Evolutionary conservation across 2,113 vertebrate genomes (phyloP), one percentile per base, ranked within the genome.

Genomic region (Australoheros scitulus): DNA sequence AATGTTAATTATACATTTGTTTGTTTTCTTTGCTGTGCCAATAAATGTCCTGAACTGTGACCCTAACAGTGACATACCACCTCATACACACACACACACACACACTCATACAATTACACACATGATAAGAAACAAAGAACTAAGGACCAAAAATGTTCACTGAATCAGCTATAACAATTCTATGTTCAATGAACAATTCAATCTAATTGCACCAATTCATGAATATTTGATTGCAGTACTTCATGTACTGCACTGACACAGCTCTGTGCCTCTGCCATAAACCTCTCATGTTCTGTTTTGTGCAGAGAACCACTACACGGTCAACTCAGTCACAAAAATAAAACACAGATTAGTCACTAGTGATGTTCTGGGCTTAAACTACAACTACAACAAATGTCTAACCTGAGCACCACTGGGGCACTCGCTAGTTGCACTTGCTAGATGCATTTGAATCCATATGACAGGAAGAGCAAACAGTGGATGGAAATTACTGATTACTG

Each of bases 171-270:
- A 50, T 20, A 70, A n/a, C 41, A 29, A 43, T 50, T 70, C 0
- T 17, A 63, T 63, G 20, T 38, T 17, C 60, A 61, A 68, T 47
- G 15, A 1, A 22, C 64, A 50, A 68, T 29, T 68, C 1, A 2
- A 47, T 50, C 0, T 68, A 70, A 70, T 32, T 0, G 15, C 65
- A 20, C 65, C 7, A 52, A 52, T 70, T 70, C 65, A 70, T 13
- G 2, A 70, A 52, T 70, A 70, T 52, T 70, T 70, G 24, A 70
- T 70, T 70, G 65, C 6, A 52, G 24, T 70, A 65, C 82, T 82
- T 77, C 76, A 76, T 70, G 68, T 81, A 70, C 61, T 1, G 0
- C 60, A 79, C 65, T 29, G 47, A 77, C 80, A 81, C 59, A 36
- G 41, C 41, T 65, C 24, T 80, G 57, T 11, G 3, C 20, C 38